Base-by-base conservation (phyloP, 2,888 invertebrate species). In the Saturnia pavonia region DNA sequence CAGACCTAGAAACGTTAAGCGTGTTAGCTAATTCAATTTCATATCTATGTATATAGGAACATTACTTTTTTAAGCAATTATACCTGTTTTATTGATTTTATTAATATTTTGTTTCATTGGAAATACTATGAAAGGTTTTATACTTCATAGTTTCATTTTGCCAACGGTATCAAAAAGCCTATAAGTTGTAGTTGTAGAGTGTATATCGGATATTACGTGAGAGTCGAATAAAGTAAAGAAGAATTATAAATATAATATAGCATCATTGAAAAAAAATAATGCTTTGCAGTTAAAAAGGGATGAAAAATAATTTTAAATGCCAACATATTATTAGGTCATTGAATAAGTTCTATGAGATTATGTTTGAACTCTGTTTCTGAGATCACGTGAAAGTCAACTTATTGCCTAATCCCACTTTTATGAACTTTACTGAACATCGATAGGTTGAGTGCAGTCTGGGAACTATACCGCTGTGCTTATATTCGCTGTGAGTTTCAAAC, bases 1-100 rank as follows among this genome's bases (percentile, higher is more conserved):
- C 86, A 88, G 82, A 87, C 85, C 85, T 86, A 88, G 87, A 85
- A 87, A 84, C 84, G 84, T 86, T 80, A 82, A 82, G 82, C 82
- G 82, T 85, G 85, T 83, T 84, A 75, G 83, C 84, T 89, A 88
- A 90, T 91, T 88, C 87, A 86, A 88, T 89, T 87, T 85, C 84
- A 87, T 84, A 87, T 86, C 85, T 80, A 87, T 86, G 84, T 82
- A 82, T 82, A 85, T 60, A 85, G 79, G 74, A 77, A 79, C 0
- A 60, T 60, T 60, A 3, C 0, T 54, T 14, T 60, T 57, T 22
- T 60, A 14, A 27, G 4, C 25, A 25, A 27, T 1, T 60, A 25
- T 60, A 27, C 14, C 0, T 60, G 9, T 57, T 12, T 16, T 25
- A 51, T 51, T 51, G 1, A 19, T 51, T 19, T 1, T 51, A 19